Conservation (phyloP, 2,888 invertebrate genomes). For the Ischnura elegans region DNA sequence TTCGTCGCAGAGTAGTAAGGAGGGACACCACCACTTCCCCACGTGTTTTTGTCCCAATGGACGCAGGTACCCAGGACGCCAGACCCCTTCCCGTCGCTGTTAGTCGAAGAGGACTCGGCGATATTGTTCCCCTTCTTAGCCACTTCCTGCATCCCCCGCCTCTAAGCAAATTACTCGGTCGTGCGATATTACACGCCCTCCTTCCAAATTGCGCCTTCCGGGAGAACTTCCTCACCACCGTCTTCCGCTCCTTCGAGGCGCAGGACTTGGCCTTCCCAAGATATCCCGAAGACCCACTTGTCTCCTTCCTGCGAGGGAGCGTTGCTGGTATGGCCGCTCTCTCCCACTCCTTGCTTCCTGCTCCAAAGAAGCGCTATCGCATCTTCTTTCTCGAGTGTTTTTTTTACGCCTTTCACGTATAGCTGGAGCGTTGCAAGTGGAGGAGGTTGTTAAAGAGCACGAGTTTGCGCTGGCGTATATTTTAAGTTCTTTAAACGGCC, state of each 20-base stretch:
- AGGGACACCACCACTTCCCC: no score
- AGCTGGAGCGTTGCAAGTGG: no score
- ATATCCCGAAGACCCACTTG: neutral
- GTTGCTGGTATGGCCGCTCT: neutral
- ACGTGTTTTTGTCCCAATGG: neutral
- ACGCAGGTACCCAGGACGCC: neutral
- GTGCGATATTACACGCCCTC: neutral
- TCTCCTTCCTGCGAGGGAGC: neutral
- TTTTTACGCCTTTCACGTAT: no score
- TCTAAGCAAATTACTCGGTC: neutral
- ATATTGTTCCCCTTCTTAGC: neutral
- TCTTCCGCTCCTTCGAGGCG: neutral
- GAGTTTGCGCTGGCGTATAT: no score
- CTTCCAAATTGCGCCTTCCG: neutral
- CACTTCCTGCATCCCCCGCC: neutral
- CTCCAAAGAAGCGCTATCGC: no score
- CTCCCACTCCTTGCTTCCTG: neutral
- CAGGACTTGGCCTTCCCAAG: neutral
- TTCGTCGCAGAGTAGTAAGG: no score
- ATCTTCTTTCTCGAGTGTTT: no score
- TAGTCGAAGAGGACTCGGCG: neutral
- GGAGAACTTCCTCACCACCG: neutral
- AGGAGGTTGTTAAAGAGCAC: no score
- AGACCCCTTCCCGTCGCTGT: neutral
- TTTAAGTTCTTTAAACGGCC: no score